phyloP scores from a whole-genome alignment of 2,888 invertebrate genomes.

The Pseudococcus longispinus region DNA sequence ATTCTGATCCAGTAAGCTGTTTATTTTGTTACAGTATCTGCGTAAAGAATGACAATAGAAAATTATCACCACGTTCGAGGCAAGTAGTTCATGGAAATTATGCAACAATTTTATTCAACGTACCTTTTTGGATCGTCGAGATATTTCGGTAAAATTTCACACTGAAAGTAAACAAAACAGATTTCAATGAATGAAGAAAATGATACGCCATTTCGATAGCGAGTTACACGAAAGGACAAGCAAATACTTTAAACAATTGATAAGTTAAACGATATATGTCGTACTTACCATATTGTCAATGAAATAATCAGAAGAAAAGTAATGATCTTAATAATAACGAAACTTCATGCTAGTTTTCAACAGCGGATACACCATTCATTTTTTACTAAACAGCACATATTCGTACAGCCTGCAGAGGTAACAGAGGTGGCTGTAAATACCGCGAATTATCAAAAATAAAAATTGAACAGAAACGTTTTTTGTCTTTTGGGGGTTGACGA shows the following conservation, averaged over 20 bases:
- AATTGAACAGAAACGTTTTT: neutral
- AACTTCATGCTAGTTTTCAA: too few relatives aligned
- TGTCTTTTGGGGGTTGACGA: too few relatives aligned
- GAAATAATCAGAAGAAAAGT: neutral
- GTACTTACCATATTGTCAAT: neutral
- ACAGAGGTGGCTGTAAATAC: neutral
- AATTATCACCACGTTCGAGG: neutral
- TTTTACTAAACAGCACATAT: too few relatives aligned
- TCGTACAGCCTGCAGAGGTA: neutral
- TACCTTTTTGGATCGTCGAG: neutral
- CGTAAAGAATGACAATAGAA: neutral
- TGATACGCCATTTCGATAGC: neutral
- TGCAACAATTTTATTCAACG: neutral
- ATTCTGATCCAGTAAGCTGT: neutral
- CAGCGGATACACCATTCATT: too few relatives aligned
- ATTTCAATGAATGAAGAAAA: neutral
- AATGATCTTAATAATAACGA: too few relatives aligned
- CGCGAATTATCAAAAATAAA: conserved; percentile 20
- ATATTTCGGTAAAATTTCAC: neutral
- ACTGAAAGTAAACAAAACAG: neutral
- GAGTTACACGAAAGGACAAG: neutral
- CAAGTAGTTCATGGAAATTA: neutral
- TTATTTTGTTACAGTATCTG: conserved; percentile 25
- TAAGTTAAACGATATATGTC: neutral
- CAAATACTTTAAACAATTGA: neutral